Base-by-base conservation (phyloP, 64 coral and sea anemone species). In the Montipora sp. region DNA sequence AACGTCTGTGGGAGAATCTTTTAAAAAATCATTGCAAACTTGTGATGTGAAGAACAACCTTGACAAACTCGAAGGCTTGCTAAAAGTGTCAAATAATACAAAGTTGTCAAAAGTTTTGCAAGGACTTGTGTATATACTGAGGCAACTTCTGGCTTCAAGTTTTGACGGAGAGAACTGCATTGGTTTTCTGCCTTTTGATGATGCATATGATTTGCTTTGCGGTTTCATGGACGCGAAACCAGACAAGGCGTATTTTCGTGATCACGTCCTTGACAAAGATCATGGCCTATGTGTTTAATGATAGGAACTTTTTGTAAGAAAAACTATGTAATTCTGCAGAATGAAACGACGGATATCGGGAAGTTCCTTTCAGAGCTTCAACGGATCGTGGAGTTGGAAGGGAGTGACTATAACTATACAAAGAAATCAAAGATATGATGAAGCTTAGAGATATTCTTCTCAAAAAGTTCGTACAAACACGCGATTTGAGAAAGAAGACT, bases 141-240 rank as follows among this genome's bases (percentile, higher is more conserved):
- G 86, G 73, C 86, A 88, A 88, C 86, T 88, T 4, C 75, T 88
- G 55, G 86, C 68, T 74, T 48, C 18, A 75, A 53, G 46, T 88
- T 73, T 88, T 51, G 47, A 73, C 36, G 44, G 86, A 73, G 86
- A 88, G 68, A 88, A 88, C n/a, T 48, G 45, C 47, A 73, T 74
- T 48, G 86, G 86, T 55, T 88, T 88, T 88, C 70, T 76, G 86
- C 14, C 71, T 73, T 75, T 88, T 74, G 85, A 88, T 73, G 85
- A 88, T 74, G 85, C 70, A 51, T 88, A 88, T 11, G 85, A 53
- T 88, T 87, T 88, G 43, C 76, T 73, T 88, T 88, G 67, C 23
- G 70, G 85, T 10, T 88, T 88, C 22, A 74, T 88, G 67, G 65
- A 87, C 55, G 73, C 27, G 20, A 67, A 69, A 36, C 36, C 83